Base-by-base conservation (phyloP, 2,888 invertebrate species). In the Tricholauxania praeusta region DNA sequence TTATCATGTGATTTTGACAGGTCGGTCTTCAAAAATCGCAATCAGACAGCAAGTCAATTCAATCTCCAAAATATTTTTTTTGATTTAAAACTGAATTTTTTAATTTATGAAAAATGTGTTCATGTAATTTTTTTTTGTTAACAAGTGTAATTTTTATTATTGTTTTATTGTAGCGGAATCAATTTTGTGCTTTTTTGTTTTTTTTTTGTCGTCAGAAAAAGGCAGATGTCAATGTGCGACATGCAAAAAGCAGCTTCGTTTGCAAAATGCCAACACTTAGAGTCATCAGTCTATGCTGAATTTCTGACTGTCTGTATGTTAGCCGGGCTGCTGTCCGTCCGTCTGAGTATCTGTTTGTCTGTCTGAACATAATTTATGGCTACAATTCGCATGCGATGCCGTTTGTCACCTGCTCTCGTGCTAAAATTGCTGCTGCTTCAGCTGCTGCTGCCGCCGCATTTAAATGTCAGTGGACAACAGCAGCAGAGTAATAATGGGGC, bases 331-430 rank as follows among this genome's bases (percentile, higher is more conserved):
- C 39, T 3, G 28, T 10, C 22, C 28, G 14, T 17, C 22, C n/a
- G 28, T 22, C 59, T 22, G 60, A 15, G 12, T 32, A 28, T 4
- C 14, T 28, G 14, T 66, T 8, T 66, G 47, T 52, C 66, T 55
- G 66, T 55, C 47, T 55, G 64, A 22, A 22, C 66, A 55, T 66
- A 66, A 66, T 66, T 66, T 66, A 66, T 66, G 53, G 39, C 66
- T 39, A 39, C 28, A 39, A 53, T 19, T 55, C 55, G 66, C 66
- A 66, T 52, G 66, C 66, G 66, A 66, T 55, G 53, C 66, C 66
- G 53, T 66, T 66, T 66, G 66, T 66, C 66, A 66, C 66, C 66
- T 66, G 66, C 66, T 66, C 55, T 55, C 55, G 47, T n/a, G 65
- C 39, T 39, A 39, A 39, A 39, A 39, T 10, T 39, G 7, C 39